Evolutionary conservation across 2,888 invertebrate genomes (phyloP).

Genomic region (Cantharis rustica): DNA sequence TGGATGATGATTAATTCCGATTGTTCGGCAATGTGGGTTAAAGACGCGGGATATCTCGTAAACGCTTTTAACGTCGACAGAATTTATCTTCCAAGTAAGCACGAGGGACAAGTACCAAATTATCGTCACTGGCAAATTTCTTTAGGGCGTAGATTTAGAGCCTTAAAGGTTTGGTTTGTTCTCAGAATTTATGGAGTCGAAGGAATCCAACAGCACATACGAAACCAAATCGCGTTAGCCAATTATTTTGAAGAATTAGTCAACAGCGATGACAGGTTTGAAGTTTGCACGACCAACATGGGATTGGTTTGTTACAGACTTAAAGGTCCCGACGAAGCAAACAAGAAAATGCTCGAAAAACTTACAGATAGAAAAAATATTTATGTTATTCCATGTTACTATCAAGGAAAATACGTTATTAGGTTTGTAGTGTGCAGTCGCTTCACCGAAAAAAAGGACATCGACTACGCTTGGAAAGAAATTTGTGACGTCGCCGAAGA

Average conservation of each 20-base stretch:
- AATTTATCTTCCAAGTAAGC: constrained; percentile 80
- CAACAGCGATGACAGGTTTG: constrained; percentile 73
- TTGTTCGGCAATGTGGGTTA: constrained; percentile 92
- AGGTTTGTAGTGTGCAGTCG: constrained; percentile 84
- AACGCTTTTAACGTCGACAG: constrained; percentile 91
- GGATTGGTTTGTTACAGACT: constrained; percentile 88
- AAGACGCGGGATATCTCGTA: constrained; percentile 77
- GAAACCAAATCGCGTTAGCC: constrained; percentile 76
- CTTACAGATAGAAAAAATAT: constrained; percentile 78
- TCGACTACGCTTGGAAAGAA: constrained; percentile 71
- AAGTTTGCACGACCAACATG: constrained; percentile 61
- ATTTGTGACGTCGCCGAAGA: constrained; percentile 36
- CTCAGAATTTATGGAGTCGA: constrained; percentile 81
- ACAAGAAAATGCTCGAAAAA: constrained; percentile 71
- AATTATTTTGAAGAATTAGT: constrained; percentile 77
- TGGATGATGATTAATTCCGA: constrained; percentile 96
- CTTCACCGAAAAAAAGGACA: constrained; percentile 69
- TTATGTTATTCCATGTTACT: constrained; percentile 79
- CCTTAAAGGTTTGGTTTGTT: constrained; percentile 94
- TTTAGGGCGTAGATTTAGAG: constrained; percentile 83
- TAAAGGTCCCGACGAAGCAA: constrained; percentile 72
- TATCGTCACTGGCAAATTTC: constrained; percentile 87
- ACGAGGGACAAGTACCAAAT: constrained; percentile 65
- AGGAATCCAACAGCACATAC: constrained; percentile 77
- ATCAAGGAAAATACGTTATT: constrained; percentile 70